Evolutionary conservation across 2,797 vertebrate species (phyloP).

Genomic region (Pangasius djambal): DNA sequence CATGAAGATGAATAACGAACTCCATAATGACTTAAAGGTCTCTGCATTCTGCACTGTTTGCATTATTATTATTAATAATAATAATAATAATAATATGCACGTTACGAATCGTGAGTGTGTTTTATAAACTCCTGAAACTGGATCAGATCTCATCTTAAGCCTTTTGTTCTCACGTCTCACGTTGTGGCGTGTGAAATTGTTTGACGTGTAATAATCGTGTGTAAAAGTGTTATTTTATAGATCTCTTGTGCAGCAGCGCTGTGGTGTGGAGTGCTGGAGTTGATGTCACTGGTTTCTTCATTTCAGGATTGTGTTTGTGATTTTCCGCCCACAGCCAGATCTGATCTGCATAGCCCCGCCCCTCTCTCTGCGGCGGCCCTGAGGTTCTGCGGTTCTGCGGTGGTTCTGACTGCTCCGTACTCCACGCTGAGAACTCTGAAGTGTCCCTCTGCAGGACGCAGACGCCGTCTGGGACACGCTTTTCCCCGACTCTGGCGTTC

Average conservation of each 20-base stretch:
- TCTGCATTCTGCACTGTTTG: background rate
- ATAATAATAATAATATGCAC: no score
- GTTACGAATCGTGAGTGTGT: background rate
- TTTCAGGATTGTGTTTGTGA: background rate
- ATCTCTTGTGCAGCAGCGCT: background rate
- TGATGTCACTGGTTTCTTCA: background rate
- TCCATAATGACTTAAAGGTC: background rate
- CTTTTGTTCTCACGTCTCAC: no score
- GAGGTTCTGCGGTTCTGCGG: no score
- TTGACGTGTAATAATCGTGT: background rate
- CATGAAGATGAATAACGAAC: background rate
- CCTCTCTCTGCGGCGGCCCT: background rate
- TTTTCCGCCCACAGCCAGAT: background rate
- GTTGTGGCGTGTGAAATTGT: background rate
- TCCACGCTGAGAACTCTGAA: background rate
- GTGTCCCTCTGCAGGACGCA: background rate
- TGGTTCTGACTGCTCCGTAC: background rate
- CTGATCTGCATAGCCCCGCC: background rate
- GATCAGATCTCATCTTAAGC: background rate
- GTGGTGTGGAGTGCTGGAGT: background rate
- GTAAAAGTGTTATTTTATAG: background rate
- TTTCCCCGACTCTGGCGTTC: background rate
- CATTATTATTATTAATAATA: no score
- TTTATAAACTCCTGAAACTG: background rate
- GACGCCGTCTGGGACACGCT: background rate